phyloP scores from a whole-genome alignment of 2,888 invertebrate species.

The Scrobipalpa atriplicella region DNA sequence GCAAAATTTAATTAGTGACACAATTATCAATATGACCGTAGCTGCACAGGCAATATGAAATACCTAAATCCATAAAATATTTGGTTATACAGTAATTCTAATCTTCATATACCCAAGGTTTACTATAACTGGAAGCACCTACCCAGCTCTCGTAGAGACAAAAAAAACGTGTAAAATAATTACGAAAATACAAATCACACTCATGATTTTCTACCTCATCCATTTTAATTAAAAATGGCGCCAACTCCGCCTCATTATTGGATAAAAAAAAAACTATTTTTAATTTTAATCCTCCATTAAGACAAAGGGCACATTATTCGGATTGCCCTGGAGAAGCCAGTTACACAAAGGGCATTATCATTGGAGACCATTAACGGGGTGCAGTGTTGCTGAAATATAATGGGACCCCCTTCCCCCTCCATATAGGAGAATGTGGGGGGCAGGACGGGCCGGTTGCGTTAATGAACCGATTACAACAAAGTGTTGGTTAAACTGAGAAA shows the following conservation, averaged over 20 bases:
- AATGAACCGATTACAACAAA: neutral
- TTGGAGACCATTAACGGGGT: conserved; percentile 69
- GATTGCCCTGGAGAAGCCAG: conserved; percentile 68
- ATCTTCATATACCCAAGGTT: too few species aligned
- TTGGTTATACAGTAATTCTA: too few species aligned
- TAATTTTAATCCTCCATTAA: conserved; percentile 28
- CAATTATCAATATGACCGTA: too few species aligned
- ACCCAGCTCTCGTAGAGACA: neutral
- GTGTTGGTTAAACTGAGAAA: neutral
- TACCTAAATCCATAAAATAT: too few species aligned
- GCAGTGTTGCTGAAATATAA: conserved; percentile 78
- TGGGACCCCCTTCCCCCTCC: conserved; percentile 51
- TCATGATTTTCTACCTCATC: conserved; percentile 5
- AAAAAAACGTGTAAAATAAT: neutral
- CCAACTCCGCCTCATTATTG: conserved; percentile 20
- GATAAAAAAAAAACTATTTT: conserved; percentile 27
- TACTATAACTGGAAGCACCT: too few species aligned
- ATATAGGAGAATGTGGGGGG: conserved; percentile 54
- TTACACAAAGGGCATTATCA: conserved; percentile 67
- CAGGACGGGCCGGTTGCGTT: conserved; percentile 45
- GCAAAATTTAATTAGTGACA: too few species aligned
- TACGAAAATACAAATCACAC: neutral
- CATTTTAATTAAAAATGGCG: conserved; percentile 14
- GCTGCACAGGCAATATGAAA: too few species aligned
- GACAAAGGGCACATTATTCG: conserved; percentile 57